Evolutionary conservation across 2,888 invertebrate genomes (phyloP).

Genomic region (Sesamia inferens): DNA sequence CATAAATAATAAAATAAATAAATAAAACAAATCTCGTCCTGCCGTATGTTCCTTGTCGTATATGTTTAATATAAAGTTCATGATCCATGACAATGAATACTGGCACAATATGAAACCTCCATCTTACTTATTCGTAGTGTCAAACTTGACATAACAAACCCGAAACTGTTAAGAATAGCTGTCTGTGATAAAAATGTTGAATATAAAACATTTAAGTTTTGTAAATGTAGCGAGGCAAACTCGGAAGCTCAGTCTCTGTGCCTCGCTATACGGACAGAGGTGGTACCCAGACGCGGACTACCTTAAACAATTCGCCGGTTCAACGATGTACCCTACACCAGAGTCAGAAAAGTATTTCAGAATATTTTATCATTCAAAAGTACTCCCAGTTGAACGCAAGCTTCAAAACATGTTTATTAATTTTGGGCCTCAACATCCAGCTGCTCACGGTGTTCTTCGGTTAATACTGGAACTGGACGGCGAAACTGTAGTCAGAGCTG

Average conservation of each 20-base stretch:
- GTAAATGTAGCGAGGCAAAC: slow-evolving; percentile 33
- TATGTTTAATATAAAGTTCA: slow-evolving; percentile 13
- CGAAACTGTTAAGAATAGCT: slow-evolving; percentile 6
- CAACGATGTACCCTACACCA: slow-evolving; percentile 90
- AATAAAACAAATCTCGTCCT: neutral
- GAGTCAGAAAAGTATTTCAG: slow-evolving; percentile 78
- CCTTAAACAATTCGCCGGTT: slow-evolving; percentile 87
- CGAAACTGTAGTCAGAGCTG: slow-evolving; percentile 94
- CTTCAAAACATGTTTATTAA: slow-evolving; percentile 93
- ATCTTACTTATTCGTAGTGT: neutral
- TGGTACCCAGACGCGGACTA: slow-evolving; percentile 93
- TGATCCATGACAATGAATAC: neutral
- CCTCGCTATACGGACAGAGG: slow-evolving; percentile 69
- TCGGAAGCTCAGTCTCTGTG: slow-evolving; percentile 67
- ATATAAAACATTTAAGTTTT: slow-evolving; percentile 29
- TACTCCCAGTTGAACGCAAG: slow-evolving; percentile 88
- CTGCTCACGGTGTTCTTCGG: slow-evolving; percentile 96
- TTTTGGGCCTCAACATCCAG: slow-evolving; percentile 97
- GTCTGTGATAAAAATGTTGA: slow-evolving; percentile 40
- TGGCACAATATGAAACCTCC: slow-evolving; percentile 22
- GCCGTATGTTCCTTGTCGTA: neutral
- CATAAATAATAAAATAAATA: no score
- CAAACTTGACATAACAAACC: neutral
- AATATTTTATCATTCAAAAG: slow-evolving; percentile 76
- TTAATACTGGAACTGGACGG: slow-evolving; percentile 95